Conservation (phyloP, 2,888 invertebrate species). For the Diaprepes abbreviatus region DNA sequence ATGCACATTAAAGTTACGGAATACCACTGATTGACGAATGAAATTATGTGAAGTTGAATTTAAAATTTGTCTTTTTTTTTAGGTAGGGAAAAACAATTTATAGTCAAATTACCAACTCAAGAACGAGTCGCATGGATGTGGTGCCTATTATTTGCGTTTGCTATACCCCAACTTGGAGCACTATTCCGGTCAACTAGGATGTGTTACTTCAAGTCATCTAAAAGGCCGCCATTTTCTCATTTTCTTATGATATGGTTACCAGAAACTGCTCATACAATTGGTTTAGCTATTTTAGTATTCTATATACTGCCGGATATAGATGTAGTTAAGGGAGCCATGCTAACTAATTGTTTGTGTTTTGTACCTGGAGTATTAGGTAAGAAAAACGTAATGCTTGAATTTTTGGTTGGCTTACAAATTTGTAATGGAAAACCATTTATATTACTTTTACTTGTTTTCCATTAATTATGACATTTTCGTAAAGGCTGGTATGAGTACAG, state of each 20-base stretch:
- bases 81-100: conserved; percentile 90
- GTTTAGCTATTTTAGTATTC: conserved; percentile 89
- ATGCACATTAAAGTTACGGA: too few species aligned
- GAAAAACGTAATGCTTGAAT: too few species aligned
- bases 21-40: too few species aligned
- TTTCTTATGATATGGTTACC: conserved; percentile 82
- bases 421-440: too few species aligned
- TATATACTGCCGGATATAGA: conserved; percentile 92
- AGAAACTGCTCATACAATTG: conserved; percentile 91
- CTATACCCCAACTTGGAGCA: conserved; percentile 90
- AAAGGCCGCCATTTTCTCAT: conserved; percentile 77
- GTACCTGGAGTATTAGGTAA: conserved; percentile 82
- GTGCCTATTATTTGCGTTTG: conserved; percentile 89
- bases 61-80: conserved; percentile 58
- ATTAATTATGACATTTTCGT: too few species aligned
- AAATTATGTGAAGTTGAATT: too few species aligned
- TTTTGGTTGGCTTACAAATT: too few species aligned
- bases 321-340: conserved; percentile 94
- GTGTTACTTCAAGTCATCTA: conserved; percentile 91
- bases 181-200: conserved; percentile 88
- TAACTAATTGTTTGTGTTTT: conserved; percentile 95
- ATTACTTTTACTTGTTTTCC: too few species aligned
- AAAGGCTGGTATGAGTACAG: too few species aligned
- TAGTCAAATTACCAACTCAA: conserved; percentile 84
- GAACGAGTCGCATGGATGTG: conserved; percentile 95